Percentiles rank a stretch among this genome's conserved stretches.
These are phyloP conservation scores for Candidula unifasciata DNA, from an alignment of 2,888 invertebrate species.

Conservation along the genomic window DNA sequence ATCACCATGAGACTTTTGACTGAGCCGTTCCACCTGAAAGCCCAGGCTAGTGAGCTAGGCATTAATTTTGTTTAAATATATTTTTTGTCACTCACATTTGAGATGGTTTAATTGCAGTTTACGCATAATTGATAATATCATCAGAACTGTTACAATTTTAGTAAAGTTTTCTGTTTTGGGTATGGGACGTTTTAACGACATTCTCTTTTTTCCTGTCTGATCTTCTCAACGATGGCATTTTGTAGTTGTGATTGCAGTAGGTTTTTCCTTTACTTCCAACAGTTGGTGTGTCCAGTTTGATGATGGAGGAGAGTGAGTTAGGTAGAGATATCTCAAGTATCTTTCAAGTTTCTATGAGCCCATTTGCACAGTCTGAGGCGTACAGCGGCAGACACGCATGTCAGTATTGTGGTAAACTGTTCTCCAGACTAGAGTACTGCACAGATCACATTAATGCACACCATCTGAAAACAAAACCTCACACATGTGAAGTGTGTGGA, in stretches of 20 bases:
- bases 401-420: constrained; percentile 29
- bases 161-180: no score
- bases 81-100: no score
- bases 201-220: background rate
- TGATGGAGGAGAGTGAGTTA: constrained; percentile 21
- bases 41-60: background rate
- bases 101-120: no score
- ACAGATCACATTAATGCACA: constrained; percentile 33
- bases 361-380: constrained; percentile 11
- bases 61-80: background rate
- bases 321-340: constrained; percentile 22
- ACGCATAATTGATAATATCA: no score
- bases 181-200: background rate
- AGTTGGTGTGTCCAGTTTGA: constrained; percentile 14
- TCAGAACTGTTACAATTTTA: background rate
- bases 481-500: constrained; percentile 31
- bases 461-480: constrained; percentile 22
- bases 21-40: constrained; percentile 9
- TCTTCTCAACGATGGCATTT: background rate
- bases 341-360: constrained; percentile 24
- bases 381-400: constrained; percentile 24
- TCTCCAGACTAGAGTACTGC: constrained; percentile 28
- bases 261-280: constrained; percentile 29
- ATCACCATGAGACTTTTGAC: background rate
- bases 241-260: constrained; percentile 15